A percentile compares a stretch with the other conserved stretches of the same genome.
These are phyloP conservation scores for Plutomurus gul DNA, from an alignment of 1,140 invertebrate genomes.

Conservation along the genomic window DNA sequence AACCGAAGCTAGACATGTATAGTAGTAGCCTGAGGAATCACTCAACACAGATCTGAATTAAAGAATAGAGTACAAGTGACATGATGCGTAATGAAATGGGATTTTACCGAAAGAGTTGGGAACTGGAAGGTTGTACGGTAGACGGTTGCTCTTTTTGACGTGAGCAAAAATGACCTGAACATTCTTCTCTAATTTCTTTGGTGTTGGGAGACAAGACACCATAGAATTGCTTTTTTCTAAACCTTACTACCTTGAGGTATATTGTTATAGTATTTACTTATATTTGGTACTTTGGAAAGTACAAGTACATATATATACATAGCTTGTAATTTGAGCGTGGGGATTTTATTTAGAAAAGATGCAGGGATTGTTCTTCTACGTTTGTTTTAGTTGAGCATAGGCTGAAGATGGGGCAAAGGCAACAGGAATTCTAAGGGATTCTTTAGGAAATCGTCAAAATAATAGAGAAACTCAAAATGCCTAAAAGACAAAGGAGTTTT, in stretches of 20 bases:
- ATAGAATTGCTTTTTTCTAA: not conserved
- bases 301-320: not conserved
- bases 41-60: slow-evolving; percentile 22
- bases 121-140: not conserved
- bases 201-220: not conserved
- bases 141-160: not conserved
- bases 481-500: slow-evolving; percentile 14
- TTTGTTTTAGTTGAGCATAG: not conserved
- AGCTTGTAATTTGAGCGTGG: not conserved
- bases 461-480: slow-evolving; percentile 5
- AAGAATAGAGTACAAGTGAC: slow-evolving; percentile 25
- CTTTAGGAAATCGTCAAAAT: slow-evolving; percentile 16
- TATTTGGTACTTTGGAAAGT: not conserved
- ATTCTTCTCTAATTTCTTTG: slow-evolving; percentile 11
- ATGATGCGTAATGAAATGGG: slow-evolving; percentile 21
- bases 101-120: slow-evolving; percentile 6
- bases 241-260: not conserved
- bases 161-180: slow-evolving; percentile 18
- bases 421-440: slow-evolving; percentile 8
- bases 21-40: not conserved
- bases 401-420: not conserved
- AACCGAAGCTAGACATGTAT: not conserved
- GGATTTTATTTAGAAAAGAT: not conserved
- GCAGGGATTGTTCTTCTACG: not conserved
- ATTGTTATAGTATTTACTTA: not conserved